Evolutionary conservation across 1,140 invertebrate genomes (phyloP), one percentile per base, ranked within the genome.

Genomic region (Vollenhovia emeryi): DNA sequence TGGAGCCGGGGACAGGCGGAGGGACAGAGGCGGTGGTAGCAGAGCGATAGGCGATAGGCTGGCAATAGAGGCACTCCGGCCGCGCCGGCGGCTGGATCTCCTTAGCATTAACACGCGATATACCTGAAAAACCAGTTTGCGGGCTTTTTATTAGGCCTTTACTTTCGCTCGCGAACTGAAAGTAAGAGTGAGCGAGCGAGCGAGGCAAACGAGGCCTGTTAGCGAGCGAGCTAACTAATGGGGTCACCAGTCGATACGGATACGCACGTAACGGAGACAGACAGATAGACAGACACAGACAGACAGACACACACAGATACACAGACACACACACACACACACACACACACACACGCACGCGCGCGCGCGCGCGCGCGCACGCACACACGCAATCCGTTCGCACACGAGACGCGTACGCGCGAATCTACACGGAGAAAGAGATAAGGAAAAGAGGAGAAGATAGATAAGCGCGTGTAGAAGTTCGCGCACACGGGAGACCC

Each of bases 51-150:
- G 80, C 86, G 83, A 79, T 60, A 69, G 57, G 40, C 27, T 59
- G 48, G 66, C 45, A 43, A 60, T 64, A 60, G 82, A 79, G 52
- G 86, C 59, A 55, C 57, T 64, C 57, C 33, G 68, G 45, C 82
- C 74, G 82, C 76, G 73, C 86, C 85, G 86, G 82, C 86, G 86
- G 84, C 75, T 82, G 85, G 82, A 83, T 88, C 91, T 92, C 88
- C 89, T 92, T 92, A 91, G 86, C 91, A 91, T 93, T 92, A 93
- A 91, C 82, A 86, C 89, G 88, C 89, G 90, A 92, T 93, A 92
- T 93, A 93, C 91, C 87, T 89, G 93, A 93, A 93, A 94, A 94
- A 94, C 93, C 93, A 94, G 93, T 94, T 94, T 93, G 88, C 86
- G 60, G 55, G 84, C 79, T 93, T 93, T 93, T 92, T 91, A 92